Evolutionary conservation across 2,888 invertebrate genomes (phyloP).

Genomic region (Mayetiola destructor): DNA sequence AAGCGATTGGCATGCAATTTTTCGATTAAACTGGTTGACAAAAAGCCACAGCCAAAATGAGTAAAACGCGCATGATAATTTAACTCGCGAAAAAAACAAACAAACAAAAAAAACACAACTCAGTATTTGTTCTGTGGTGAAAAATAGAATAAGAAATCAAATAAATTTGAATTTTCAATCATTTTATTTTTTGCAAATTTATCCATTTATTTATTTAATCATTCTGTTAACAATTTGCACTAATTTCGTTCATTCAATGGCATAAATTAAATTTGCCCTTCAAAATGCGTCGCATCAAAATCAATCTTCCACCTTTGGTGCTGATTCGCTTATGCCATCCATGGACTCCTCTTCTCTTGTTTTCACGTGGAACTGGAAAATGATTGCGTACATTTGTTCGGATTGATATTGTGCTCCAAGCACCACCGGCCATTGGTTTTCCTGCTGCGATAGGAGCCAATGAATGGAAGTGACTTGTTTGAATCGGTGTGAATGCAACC

Average conservation of each 20-base stretch:
- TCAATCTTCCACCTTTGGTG: constrained; percentile 45
- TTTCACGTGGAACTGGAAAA: constrained; percentile 57
- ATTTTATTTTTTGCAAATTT: not conserved
- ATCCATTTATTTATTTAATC: constrained; percentile 8
- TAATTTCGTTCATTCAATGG: constrained; percentile 39
- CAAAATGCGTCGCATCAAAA: constrained; percentile 54
- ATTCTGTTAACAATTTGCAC: no score
- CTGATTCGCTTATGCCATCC: constrained; percentile 52
- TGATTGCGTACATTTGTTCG: constrained; percentile 45
- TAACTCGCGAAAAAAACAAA: no score
- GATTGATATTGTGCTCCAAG: constrained; percentile 24
- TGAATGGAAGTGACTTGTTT: not conserved
- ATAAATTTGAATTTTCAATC: not conserved
- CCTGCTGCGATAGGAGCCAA: not conserved
- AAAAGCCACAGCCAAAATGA: not conserved
- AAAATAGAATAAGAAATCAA: not conserved
- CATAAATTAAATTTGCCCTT: constrained; percentile 52
- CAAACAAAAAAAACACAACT: not conserved
- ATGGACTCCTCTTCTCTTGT: constrained; percentile 43
- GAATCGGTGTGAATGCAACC: not conserved
- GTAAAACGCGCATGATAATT: no score
- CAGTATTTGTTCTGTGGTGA: not conserved
- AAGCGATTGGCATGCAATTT: not conserved
- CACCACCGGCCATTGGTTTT: constrained; percentile 19
- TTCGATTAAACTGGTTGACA: not conserved